A percentile compares a stretch with the other conserved stretches of the same genome.
Conservation (phyloP, 1,140 invertebrate species). For the Zaprionus inermis region DNA sequence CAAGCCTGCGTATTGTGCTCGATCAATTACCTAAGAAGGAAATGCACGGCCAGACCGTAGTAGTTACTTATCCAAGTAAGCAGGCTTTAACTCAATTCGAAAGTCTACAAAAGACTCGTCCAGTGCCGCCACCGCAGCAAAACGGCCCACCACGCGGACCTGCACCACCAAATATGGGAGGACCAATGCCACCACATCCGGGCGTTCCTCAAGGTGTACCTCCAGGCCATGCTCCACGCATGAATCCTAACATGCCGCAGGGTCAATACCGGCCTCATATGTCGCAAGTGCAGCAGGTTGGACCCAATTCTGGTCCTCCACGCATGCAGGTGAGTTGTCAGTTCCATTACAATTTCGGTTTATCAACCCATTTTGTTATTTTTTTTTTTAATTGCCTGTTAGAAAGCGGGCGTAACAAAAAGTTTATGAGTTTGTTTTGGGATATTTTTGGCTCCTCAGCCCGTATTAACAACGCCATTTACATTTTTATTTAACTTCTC, state of each 20-base stretch:
- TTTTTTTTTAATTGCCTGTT: constrained; percentile 24
- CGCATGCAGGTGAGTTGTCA: constrained; percentile 78
- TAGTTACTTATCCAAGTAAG: constrained; percentile 97
- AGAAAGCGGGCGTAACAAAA: constrained; percentile 19
- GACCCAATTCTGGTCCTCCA: constrained; percentile 79
- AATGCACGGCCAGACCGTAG: constrained; percentile 96
- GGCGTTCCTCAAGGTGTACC: constrained; percentile 78
- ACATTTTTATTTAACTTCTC: constrained; percentile 57
- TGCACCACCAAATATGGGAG: constrained; percentile 83
- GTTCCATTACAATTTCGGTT: background rate
- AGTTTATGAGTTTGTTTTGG: constrained; percentile 37
- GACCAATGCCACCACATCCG: constrained; percentile 84
- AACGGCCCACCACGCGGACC: constrained; percentile 83
- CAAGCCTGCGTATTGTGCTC: constrained; percentile 94
- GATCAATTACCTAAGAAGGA: constrained; percentile 97
- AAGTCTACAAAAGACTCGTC: constrained; percentile 94
- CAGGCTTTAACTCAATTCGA: constrained; percentile 93
- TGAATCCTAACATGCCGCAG: constrained; percentile 85
- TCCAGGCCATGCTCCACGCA: constrained; percentile 87
- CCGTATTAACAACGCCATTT: constrained; percentile 59
- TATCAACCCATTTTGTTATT: constrained; percentile 10
- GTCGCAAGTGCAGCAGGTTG: constrained; percentile 84
- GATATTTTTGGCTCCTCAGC: constrained; percentile 24
- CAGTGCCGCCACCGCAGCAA: constrained; percentile 89
- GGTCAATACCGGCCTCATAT: constrained; percentile 82